phyloP scores from a whole-genome alignment of 2,888 invertebrate species.

The Aporophyla nigra region DNA sequence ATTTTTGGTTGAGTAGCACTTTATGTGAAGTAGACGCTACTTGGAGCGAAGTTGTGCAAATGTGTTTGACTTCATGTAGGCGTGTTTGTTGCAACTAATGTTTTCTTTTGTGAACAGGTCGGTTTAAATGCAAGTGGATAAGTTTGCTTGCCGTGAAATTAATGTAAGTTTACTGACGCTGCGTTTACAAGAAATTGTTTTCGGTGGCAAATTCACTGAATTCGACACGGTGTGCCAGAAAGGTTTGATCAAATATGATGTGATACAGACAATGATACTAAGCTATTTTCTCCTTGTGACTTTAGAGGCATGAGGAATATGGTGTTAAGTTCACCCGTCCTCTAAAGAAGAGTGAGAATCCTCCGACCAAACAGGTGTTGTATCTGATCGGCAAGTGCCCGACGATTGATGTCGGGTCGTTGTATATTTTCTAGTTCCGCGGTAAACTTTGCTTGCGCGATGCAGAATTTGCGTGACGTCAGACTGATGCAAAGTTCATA shows the following conservation, averaged over 20 bases:
- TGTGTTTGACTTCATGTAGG: constrained; percentile 44
- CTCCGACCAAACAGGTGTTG: too few species aligned
- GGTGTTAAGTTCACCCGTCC: too few species aligned
- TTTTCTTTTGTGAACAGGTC: constrained; percentile 32
- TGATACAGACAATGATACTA: neutral
- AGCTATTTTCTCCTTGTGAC: neutral
- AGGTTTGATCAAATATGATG: neutral
- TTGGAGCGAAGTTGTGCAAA: constrained; percentile 43
- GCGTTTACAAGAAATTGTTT: neutral
- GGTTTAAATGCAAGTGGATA: constrained; percentile 27
- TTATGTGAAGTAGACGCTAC: constrained; percentile 37
- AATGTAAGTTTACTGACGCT: neutral
- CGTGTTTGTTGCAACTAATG: constrained; percentile 20
- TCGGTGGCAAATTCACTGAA: neutral
- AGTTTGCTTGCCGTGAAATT: constrained; percentile 9
- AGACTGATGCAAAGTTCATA: too few species aligned
- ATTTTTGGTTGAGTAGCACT: constrained; percentile 55
- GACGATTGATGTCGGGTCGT: too few species aligned
- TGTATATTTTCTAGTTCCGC: too few species aligned
- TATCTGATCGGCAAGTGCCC: too few species aligned
- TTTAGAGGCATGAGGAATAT: too few species aligned
- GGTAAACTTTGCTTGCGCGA: too few species aligned
- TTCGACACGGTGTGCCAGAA: neutral
- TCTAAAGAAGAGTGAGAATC: too few species aligned
- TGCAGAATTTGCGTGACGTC: too few species aligned